These are phyloP conservation scores for Leucozona laternaria DNA, from an alignment of 2,888 invertebrate species.

Conservation along the genomic window DNA sequence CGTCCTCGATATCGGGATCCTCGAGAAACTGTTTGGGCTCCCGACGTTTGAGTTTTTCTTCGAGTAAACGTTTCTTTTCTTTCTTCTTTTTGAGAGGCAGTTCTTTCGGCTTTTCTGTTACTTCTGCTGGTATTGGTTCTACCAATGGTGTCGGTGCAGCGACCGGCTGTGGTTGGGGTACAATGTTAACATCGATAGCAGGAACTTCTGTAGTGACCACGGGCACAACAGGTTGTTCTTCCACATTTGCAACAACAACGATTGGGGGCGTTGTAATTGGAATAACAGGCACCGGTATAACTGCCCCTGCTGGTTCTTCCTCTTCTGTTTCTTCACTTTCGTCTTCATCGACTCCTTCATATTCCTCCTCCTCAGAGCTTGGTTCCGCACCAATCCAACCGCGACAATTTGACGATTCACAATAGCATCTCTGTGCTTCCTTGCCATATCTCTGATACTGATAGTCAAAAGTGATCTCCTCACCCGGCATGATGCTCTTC, in stretches of 20 bases:
- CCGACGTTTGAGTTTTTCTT: constrained; percentile 67
- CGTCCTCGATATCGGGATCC: constrained; percentile 91
- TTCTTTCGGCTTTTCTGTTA: constrained; percentile 19
- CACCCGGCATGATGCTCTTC: constrained; percentile 91
- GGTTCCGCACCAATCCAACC: constrained; percentile 98
- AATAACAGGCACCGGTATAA: constrained; percentile 6
- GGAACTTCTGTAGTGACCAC: constrained; percentile 18
- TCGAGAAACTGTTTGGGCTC: constrained; percentile 85
- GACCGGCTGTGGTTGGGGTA: background rate
- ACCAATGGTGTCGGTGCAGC: background rate
- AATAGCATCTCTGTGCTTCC: constrained; percentile 98
- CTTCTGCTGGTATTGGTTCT: background rate
- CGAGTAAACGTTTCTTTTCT: constrained; percentile 79
- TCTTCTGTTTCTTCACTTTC: constrained; percentile 79
- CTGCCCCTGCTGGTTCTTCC: constrained; percentile 76
- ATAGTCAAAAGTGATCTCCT: constrained; percentile 99
- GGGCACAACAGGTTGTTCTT: constrained; percentile 15
- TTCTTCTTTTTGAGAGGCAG: constrained; percentile 45
- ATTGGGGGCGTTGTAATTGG: constrained; percentile 10
- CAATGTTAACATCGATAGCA: background rate
- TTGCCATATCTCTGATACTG: constrained; percentile 98
- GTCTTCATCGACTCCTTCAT: constrained; percentile 81
- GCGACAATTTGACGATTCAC: constrained; percentile 94
- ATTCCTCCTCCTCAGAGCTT: constrained; percentile 87
- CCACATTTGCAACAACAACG: constrained; percentile 16